Evolutionary conservation across 2,888 invertebrate genomes (phyloP).

Genomic region (Lasioglossum oenotherae): DNA sequence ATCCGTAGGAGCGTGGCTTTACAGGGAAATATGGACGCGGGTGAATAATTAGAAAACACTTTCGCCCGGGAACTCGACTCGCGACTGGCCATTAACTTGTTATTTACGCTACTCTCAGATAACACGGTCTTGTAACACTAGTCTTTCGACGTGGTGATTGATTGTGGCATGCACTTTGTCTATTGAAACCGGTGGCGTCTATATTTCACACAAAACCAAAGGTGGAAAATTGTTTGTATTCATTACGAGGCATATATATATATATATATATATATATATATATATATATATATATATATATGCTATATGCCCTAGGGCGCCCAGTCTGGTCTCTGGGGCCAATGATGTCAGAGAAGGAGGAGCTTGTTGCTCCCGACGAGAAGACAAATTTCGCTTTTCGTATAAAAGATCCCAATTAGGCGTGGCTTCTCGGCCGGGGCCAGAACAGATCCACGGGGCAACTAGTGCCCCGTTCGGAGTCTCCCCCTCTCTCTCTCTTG

Average conservation of each 20-base stretch:
- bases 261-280: no score
- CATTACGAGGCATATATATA: no score
- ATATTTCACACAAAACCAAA: no score
- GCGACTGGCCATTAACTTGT: constrained; percentile 25
- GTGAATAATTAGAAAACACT: constrained; percentile 40
- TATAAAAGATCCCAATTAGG: neutral
- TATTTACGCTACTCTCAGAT: constrained; percentile 11
- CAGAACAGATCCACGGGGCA: neutral
- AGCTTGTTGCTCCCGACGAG: no score
- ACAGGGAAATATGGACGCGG: constrained; percentile 29
- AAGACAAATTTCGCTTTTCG: no score
- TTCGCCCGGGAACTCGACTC: constrained; percentile 24
- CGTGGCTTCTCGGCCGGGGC: neutral
- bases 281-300: no score
- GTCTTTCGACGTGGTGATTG: neutral
- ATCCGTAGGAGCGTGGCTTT: constrained; percentile 40
- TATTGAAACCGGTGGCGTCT: neutral
- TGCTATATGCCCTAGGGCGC: no score
- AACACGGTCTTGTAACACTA: neutral
- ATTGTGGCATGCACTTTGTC: neutral
- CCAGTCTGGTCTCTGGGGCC: no score
- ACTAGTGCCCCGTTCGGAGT: neutral
- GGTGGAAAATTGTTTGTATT: no score
- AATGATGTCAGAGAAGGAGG: no score
- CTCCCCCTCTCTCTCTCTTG: no score